Evolutionary conservation across 2,888 invertebrate species (phyloP), one percentile per base, ranked within the genome.

Genomic region (Chalcosyrphus nemorum): DNA sequence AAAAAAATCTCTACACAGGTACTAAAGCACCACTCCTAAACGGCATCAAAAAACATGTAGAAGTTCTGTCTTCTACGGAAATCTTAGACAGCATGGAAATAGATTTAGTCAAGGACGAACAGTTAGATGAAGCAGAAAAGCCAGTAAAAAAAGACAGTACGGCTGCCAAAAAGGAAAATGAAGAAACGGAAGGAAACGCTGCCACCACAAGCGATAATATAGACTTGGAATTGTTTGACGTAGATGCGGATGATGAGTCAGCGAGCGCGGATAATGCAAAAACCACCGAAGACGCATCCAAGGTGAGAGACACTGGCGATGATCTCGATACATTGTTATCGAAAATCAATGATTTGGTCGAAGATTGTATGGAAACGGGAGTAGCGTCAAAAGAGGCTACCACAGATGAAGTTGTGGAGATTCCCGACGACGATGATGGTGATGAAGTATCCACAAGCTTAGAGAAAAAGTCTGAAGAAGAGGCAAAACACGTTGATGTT

Each of bases 271-370:
- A 61, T 29, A 78, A 71, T 17, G 71, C 43, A 32, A 74, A 81
- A 41, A 21, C 21, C 21, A 52, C n/a, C 4, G 19, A 35, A 11
- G 72, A 52, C 15, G 19, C 71, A 2, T 68, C 84, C 0, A 86
- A 68, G 57, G 59, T 85, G 9, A 86, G 87, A 15, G 87, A 88
- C 74, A 86, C 88, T 4, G 88, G 88, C 7, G 88, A 88, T 86
- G 88, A 88, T 86, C 87, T 88, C 15, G 88, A 88, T 68, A 88
- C 86, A 7, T 72, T 88, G 35, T 41, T 88, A 19, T 88, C 88
- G 13, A 88, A 88, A 87, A 88, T 88, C 11, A 88, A 88, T 81
- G 88, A 88, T 70, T 85, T 88, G 56, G 87, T 87, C 9, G 88
- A 88, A 50, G 88, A 87, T 84, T 88, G 88, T 65, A 86, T 86